phyloP scores from a whole-genome alignment of 2,113 vertebrate species.

The Oryzias melastigma region DNA sequence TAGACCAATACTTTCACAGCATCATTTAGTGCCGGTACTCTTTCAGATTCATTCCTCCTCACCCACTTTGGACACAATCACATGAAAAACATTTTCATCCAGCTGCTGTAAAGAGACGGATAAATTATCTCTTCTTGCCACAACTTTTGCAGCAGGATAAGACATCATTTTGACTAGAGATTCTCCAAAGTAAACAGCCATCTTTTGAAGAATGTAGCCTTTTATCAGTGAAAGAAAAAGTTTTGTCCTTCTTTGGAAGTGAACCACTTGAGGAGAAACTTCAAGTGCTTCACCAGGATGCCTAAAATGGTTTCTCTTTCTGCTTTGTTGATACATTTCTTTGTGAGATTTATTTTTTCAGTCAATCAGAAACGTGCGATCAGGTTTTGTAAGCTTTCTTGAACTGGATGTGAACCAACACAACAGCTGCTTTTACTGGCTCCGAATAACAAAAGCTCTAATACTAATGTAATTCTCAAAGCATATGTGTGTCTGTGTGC shows the following conservation, averaged over 20 bases:
- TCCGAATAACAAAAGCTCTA: constrained; percentile 15
- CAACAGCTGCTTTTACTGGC: constrained; percentile 17
- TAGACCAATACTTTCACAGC: too few relatives aligned
- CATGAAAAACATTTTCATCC: constrained; percentile 15
- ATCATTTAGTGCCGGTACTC: too few relatives aligned
- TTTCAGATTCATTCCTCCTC: too few relatives aligned
- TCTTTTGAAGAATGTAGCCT: constrained; percentile 36
- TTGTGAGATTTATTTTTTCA: constrained; percentile 1
- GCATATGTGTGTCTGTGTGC: neutral
- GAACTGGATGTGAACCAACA: constrained; percentile 18
- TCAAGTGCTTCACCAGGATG: neutral
- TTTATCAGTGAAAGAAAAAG: neutral
- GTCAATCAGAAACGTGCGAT: constrained; percentile 4
- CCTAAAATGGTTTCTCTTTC: constrained; percentile 30
- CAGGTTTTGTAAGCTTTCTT: constrained; percentile 14
- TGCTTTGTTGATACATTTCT: constrained; percentile 11
- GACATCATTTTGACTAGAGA: constrained; percentile 31
- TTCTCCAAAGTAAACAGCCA: constrained; percentile 40
- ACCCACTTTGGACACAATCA: neutral
- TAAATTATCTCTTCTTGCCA: constrained; percentile 16
- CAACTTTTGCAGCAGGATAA: constrained; percentile 11
- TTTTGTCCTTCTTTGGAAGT: constrained; percentile 41
- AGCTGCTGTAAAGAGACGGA: constrained; percentile 25
- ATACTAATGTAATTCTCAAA: constrained; percentile 29
- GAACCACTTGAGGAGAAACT: neutral